These are phyloP conservation scores for Apus apus DNA, from an alignment of 2,113 vertebrate genomes.

Conservation along the genomic window DNA sequence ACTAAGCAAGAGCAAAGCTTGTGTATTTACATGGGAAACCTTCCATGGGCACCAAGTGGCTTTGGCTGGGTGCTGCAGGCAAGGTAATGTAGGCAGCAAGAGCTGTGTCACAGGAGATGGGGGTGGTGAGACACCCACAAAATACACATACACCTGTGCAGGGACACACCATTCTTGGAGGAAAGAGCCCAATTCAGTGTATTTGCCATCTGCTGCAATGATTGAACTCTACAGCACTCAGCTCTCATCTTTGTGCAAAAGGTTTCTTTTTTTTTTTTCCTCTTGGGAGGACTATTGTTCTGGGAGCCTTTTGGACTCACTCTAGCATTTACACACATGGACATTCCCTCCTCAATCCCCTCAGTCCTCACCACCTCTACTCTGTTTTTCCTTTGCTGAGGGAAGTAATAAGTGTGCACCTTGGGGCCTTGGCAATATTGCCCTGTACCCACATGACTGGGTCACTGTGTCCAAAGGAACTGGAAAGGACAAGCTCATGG, in stretches of 20 bases:
- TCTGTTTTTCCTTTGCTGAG: background rate
- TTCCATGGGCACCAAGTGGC: background rate
- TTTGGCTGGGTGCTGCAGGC: background rate
- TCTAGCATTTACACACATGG: background rate
- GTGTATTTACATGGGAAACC: background rate
- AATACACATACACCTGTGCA: rapidly evolving
- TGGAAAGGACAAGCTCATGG: background rate
- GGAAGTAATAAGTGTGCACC: background rate
- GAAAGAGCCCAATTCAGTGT: background rate
- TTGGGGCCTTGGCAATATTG: background rate
- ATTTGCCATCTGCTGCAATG: background rate
- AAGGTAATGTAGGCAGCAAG: background rate
- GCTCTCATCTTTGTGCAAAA: background rate
- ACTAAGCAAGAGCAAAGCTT: background rate
- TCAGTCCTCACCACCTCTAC: background rate
- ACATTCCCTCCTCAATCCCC: no score
- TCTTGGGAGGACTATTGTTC: background rate
- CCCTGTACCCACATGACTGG: background rate
- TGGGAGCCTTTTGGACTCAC: background rate
- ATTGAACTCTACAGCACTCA: background rate
- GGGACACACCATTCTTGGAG: background rate
- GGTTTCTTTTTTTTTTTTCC: background rate
- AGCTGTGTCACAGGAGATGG: background rate
- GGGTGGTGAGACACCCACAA: background rate
- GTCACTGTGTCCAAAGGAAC: background rate